Evolutionary conservation across 2,888 invertebrate genomes (phyloP).

Genomic region (Choristoneura rosaceana): DNA sequence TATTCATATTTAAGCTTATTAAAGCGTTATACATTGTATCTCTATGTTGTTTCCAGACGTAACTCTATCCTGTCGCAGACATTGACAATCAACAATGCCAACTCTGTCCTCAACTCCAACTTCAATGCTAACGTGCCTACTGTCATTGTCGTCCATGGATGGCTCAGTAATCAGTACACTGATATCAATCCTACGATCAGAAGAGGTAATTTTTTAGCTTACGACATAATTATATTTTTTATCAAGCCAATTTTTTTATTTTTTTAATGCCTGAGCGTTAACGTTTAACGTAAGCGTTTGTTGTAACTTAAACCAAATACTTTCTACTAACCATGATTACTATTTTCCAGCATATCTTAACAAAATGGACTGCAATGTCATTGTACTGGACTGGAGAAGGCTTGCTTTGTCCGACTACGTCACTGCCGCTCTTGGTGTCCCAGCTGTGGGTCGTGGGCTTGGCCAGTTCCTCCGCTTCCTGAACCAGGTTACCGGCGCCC

Average conservation of each 20-base stretch:
- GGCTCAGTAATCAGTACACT: constrained; percentile 55
- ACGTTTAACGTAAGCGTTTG: no score
- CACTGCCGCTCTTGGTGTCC: constrained; percentile 58
- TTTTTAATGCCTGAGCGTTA: no score
- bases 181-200: constrained; percentile 51
- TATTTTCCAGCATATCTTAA: constrained; percentile 53
- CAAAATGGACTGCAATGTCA: constrained; percentile 58
- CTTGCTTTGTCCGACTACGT: constrained; percentile 56
- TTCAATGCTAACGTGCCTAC: constrained; percentile 57
- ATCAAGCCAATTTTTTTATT: not conserved
- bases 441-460: constrained; percentile 58
- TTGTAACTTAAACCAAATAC: no score
- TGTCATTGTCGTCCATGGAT: constrained; percentile 62
- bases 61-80: constrained; percentile 55
- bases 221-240: not conserved
- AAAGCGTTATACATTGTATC: no score
- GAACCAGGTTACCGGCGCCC: constrained; percentile 50
- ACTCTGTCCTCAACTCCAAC: constrained; percentile 60
- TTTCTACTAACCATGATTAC: not conserved
- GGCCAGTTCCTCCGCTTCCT: constrained; percentile 61
- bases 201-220: constrained; percentile 50
- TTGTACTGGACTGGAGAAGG: constrained; percentile 63
- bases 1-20: no score
- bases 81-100: constrained; percentile 55
- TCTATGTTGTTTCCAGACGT: constrained; percentile 49